Evolutionary conservation across 2,113 vertebrate genomes (phyloP), one percentile per base, ranked within the genome.

Genomic region (Grantiella picta): DNA sequence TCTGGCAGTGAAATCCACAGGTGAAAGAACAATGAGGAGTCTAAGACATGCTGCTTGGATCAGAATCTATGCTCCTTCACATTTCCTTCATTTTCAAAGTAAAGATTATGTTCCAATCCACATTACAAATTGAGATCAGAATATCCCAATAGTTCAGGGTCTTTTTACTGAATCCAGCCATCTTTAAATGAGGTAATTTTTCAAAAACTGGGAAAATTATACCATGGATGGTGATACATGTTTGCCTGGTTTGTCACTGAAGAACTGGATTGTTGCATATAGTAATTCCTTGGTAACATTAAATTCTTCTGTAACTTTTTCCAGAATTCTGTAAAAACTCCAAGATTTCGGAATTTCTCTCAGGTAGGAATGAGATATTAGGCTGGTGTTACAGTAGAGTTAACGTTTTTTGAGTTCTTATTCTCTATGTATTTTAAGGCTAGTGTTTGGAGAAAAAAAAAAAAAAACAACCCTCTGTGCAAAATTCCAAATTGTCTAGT

Each of bases 301-400:
- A 59, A 54, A 31, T 42, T 71, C 10, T 69, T 77, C 24, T 33
- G 5, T 47, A 50, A 19, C 8, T 49, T 77, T 54, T 81, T 24
- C 7, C 20, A 59, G 18, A 94, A 52, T 78, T 90, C 20, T 65
- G 5, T 45, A 66, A 64, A 89, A 59, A 59, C 2, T 0, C 56
- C 5, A 20, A 65, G 7, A 61, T 64, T 72, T 75, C 21, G 1
- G 5, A 28, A 53, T 69, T 75, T 86, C 23, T 1, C 28, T 54
- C 15, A 60, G 5, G 6, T 64, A 19, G 4, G n/a, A 65, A 38
- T 1, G 2, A 45, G 42, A 60, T 1, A 0, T n/a, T 45, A 69
- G 7, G 9, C 24, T 61, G 61, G 20, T 61, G 86, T 22, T 73
- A 36, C 70, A 45, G 10, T 2, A 53, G 24, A 60, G 8, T 11